Percentiles rank a stretch among this genome's conserved stretches.
Conservation (phyloP, 2,113 vertebrate species). For the Paradoxurus hermaphroditus region DNA sequence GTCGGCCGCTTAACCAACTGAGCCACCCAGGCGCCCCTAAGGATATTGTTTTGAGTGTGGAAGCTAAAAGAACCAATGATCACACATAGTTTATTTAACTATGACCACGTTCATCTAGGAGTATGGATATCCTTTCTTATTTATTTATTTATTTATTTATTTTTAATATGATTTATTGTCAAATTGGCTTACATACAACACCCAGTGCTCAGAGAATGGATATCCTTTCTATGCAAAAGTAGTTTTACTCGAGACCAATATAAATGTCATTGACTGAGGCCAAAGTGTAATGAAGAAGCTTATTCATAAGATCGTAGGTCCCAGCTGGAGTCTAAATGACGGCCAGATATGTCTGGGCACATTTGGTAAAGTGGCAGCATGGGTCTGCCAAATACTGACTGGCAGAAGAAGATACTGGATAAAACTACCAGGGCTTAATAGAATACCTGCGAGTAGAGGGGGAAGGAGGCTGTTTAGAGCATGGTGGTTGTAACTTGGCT, state of each 20-base stretch:
- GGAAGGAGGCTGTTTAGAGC: not conserved
- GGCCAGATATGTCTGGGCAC: not conserved
- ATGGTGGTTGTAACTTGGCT: not conserved
- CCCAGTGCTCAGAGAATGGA: not conserved
- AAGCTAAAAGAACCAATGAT: not conserved
- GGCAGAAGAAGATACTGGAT: not conserved
- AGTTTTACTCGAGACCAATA: not conserved
- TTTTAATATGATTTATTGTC: too few species aligned
- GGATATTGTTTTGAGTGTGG: not conserved
- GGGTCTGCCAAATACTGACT: not conserved
- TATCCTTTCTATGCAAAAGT: not conserved
- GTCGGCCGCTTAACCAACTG: too few species aligned
- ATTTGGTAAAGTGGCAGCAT: not conserved
- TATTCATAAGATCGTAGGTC: not conserved
- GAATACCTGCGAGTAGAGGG: not conserved
- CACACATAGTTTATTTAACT: not conserved
- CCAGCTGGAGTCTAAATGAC: not conserved
- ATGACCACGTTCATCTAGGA: not conserved
- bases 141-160: too few species aligned
- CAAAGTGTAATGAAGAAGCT: not conserved
- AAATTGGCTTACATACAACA: too few species aligned
- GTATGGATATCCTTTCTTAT: not conserved
- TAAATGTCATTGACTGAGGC: not conserved
- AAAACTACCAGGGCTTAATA: not conserved
- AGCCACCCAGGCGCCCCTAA: too few species aligned